Base-by-base conservation (phyloP, 2,797 vertebrate genomes). In the Myotis planiceps region DNA sequence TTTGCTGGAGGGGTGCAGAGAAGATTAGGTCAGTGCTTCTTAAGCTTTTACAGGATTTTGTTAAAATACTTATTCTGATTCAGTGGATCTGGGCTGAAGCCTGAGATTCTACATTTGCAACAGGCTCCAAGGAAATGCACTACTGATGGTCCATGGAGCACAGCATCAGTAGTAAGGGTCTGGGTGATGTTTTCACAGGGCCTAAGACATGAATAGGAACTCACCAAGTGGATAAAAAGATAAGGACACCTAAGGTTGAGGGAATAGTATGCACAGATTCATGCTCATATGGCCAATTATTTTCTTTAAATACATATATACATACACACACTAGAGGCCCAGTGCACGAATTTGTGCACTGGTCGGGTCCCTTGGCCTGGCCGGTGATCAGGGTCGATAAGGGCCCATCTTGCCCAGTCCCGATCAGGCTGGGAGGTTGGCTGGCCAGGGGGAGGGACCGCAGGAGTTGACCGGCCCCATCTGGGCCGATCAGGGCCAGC, bases 41-140 rank as follows among this genome's bases (percentile, higher is more conserved):
- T 29, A 55, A 84, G 47, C 13, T 76, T 79, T 45, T 47, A 25
- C 15, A 23, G 16, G 34, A 39, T 72, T 92, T 76, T 83, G 8
- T 74, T 86, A 53, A 65, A 89, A 92, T 76, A 34, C 5, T 45
- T 25, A 71, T 74, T 49, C 3, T 34, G n/a, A 25, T 25, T 85
- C 84, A 76, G 16, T 72, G 23, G 19, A 37, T 90, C 37, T 55
- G 16, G 27, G 18, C 7, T 78, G 19, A 9, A 21, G 3, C 23
- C 34, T 53, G 10, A 94, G 29, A 47, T 80, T 85, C 58, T 51
- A 2, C n/a, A 58, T 13, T 92, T 87, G n/a, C 29, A 68, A 21
- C 27, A 63, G 23, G 3, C 47, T 94, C 32, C 27, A n/a, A 58
- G 9, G 68, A 81, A 53, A 87, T 45, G 21, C 13, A n/a, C 5